Conservation (phyloP, 92 coral and sea anemone species). For the Parazoanthus darwini region DNA sequence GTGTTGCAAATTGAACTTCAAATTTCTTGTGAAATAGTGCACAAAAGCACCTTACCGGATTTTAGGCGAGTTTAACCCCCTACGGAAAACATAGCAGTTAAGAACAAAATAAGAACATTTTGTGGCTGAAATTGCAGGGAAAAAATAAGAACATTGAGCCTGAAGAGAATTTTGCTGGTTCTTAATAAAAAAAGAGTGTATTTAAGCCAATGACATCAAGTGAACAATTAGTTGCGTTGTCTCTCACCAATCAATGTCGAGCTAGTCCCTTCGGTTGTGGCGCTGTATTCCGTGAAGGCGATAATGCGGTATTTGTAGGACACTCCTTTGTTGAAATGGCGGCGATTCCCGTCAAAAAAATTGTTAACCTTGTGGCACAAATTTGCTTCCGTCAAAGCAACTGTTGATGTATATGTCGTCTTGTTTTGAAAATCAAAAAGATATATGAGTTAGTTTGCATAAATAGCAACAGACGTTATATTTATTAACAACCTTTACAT, state of each 20-base stretch:
- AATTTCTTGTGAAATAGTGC: too few species aligned
- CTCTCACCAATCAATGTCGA: conserved; percentile 10
- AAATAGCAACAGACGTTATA: background rate
- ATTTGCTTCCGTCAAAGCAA: conserved; percentile 1
- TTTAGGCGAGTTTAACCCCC: too few species aligned
- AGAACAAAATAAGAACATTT: too few species aligned
- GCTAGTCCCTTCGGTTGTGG: conserved; percentile 7
- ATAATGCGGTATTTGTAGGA: conserved; percentile 15
- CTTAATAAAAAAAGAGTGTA: too few species aligned
- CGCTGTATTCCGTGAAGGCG: conserved; percentile 38
- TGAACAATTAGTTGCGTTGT: too few species aligned
- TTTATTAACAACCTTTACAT: background rate
- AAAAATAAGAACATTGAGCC: too few species aligned
- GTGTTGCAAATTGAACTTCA: too few species aligned
- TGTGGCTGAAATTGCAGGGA: too few species aligned
- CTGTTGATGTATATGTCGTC: background rate
- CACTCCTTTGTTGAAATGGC: background rate
- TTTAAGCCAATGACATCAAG: too few species aligned
- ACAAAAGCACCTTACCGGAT: too few species aligned
- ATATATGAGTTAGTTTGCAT: background rate
- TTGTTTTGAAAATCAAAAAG: background rate
- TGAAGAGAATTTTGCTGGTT: too few species aligned
- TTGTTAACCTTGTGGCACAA: conserved; percentile 3
- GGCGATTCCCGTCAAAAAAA: background rate
- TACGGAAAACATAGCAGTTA: too few species aligned